phyloP scores from a whole-genome alignment of 2,113 vertebrate genomes.

The Calidris pugnax region DNA sequence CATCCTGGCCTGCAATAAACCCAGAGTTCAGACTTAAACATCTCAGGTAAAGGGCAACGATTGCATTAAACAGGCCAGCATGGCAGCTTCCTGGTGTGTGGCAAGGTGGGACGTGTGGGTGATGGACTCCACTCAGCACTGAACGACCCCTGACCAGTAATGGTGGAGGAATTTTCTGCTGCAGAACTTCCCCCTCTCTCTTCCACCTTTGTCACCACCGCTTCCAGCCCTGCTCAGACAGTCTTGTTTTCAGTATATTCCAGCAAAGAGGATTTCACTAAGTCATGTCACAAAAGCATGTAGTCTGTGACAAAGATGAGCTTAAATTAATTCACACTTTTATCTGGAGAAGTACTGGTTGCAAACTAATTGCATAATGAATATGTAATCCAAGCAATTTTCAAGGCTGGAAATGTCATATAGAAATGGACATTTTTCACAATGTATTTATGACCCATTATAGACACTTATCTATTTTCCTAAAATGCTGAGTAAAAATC shows the following conservation, averaged over 20 bases:
- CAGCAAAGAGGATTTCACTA: not conserved
- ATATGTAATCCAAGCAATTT: not conserved
- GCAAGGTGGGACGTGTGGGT: not conserved
- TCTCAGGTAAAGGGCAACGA: not conserved
- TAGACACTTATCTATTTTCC: not conserved
- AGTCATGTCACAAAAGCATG: not conserved
- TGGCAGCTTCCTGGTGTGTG: rapidly evolving
- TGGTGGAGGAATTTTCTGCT: rapidly evolving
- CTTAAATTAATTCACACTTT: not conserved
- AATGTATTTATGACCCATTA: not conserved
- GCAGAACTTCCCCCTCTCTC: not conserved
- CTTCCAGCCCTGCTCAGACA: not conserved
- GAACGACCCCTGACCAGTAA: not conserved
- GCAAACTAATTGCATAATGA: not conserved
- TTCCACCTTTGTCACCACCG: not conserved
- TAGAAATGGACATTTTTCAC: not conserved
- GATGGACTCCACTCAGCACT: not conserved
- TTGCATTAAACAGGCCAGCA: not conserved
- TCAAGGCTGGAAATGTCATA: not conserved
- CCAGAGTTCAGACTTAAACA: not conserved
- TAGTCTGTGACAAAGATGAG: not conserved
- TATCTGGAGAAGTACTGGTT: not conserved
- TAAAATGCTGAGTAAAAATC: not conserved
- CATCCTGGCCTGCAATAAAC: not conserved
- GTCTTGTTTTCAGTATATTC: not conserved